Evolutionary conservation across 2,888 invertebrate genomes (phyloP).

Genomic region (Pteria penguin): DNA sequence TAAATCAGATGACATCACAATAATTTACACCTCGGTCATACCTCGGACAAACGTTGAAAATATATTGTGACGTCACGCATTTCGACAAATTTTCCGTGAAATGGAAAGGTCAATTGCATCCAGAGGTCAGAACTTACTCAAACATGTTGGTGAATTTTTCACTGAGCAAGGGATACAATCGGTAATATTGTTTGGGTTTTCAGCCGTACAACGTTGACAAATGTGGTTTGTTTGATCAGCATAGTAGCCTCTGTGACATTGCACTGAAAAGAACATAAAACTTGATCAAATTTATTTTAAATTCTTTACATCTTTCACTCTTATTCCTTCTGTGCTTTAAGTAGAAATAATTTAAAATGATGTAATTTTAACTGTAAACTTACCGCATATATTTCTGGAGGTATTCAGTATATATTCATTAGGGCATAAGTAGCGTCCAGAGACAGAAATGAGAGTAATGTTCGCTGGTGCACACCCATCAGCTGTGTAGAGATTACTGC

Average conservation of each 20-base stretch:
- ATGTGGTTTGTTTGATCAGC: slow-evolving; percentile 6
- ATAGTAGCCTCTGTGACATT: slow-evolving; percentile 25
- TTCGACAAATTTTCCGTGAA: too few relatives aligned
- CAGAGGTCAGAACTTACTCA: slow-evolving; percentile 8
- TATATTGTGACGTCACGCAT: too few relatives aligned
- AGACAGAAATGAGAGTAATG: neutral
- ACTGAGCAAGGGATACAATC: neutral
- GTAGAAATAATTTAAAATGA: neutral
- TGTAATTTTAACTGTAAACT: neutral
- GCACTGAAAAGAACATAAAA: too few relatives aligned
- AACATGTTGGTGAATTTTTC: neutral
- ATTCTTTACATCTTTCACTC: too few relatives aligned
- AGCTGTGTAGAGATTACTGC: too few relatives aligned
- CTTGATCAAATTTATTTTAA: too few relatives aligned
- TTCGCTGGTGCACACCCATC: neutral
- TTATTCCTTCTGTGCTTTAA: neutral
- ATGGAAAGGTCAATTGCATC: too few relatives aligned
- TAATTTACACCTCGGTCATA: too few relatives aligned
- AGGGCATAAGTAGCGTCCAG: slow-evolving; percentile 8
- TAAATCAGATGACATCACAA: too few relatives aligned
- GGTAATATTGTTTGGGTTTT: neutral
- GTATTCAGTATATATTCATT: neutral
- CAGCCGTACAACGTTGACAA: slow-evolving; percentile 23
- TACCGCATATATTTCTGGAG: neutral
- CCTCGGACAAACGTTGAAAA: too few relatives aligned